Percentiles rank a stretch among this genome's conserved stretches.
Evolutionary conservation across 2,888 invertebrate species (phyloP).

Genomic region (Helicoverpa assulta): DNA sequence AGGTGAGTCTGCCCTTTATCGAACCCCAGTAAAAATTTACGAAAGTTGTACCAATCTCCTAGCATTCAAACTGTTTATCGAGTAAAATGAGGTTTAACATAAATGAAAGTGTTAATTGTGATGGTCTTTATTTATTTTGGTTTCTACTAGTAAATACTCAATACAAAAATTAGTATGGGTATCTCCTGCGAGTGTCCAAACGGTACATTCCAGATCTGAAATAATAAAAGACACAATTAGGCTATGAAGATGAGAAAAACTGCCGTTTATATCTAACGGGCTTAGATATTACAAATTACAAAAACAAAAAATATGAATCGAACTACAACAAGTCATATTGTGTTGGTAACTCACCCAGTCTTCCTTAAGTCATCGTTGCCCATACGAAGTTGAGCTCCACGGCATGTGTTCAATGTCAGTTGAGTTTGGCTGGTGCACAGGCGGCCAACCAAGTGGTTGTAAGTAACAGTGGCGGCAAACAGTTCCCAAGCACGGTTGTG

Average conservation of each 20-base stretch:
- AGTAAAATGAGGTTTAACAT: neutral
- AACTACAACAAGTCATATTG: neutral
- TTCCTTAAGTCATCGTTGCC: constrained; percentile 73
- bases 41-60: too few species aligned
- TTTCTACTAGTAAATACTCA: neutral
- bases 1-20: too few species aligned
- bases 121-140: neutral
- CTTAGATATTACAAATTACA: too few species aligned
- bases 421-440: constrained; percentile 64
- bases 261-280: too few species aligned
- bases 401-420: constrained; percentile 67
- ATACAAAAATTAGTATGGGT: neutral
- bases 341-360: neutral
- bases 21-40: too few species aligned
- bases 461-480: constrained; percentile 69
- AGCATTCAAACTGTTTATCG: too few species aligned
- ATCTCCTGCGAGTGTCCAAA: neutral
- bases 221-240: neutral
- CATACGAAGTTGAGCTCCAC: constrained; percentile 65
- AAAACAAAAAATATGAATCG: neutral
- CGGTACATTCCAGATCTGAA: constrained; percentile 12
- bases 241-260: too few species aligned
- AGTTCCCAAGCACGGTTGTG: constrained; percentile 75
- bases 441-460: constrained; percentile 70
- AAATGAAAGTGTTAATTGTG: neutral